Conservation (phyloP, 1,140 invertebrate genomes). For the Ostrea edulis region DNA sequence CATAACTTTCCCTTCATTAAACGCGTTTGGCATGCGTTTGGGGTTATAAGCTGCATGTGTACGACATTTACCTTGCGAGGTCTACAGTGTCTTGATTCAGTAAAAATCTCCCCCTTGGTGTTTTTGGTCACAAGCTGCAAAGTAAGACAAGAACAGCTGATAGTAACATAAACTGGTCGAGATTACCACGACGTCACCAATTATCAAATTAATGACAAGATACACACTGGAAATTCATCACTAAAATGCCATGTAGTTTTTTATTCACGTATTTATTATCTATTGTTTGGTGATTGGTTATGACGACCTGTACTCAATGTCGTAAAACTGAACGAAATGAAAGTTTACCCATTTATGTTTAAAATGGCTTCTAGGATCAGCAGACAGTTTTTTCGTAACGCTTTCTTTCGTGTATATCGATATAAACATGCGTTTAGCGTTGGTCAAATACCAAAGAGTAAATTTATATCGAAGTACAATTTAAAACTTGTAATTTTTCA, state of each 20-base stretch:
- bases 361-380: slow-evolving; percentile 41
- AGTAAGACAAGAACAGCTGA: background rate
- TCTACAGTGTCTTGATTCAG: background rate
- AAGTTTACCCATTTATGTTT: background rate
- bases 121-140: background rate
- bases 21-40: too few relatives aligned
- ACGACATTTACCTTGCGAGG: background rate
- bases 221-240: background rate
- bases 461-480: background rate
- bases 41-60: background rate
- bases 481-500: too few relatives aligned
- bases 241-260: background rate
- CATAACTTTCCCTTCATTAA: too few relatives aligned
- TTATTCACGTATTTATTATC: background rate
- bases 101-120: background rate
- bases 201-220: background rate
- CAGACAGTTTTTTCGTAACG: slow-evolving; percentile 46
- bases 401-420: background rate
- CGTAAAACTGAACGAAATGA: background rate
- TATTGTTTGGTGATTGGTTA: background rate
- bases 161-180: background rate
- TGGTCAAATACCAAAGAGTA: background rate
- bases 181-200: background rate
- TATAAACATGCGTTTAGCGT: background rate
- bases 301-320: background rate